Evolutionary conservation across 2,888 invertebrate species (phyloP).

Genomic region (Chirona hameri): DNA sequence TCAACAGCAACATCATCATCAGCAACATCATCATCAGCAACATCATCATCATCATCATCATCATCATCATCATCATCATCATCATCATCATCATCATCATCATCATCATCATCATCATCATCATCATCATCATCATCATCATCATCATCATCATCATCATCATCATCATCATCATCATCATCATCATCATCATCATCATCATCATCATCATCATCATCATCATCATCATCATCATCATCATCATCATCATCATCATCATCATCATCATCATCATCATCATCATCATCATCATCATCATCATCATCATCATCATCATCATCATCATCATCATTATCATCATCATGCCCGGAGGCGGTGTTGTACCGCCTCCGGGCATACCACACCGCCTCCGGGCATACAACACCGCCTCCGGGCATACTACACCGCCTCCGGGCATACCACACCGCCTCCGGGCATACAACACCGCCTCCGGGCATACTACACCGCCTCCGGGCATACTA

Average conservation of each 20-base stretch:
- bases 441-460: too few relatives aligned
- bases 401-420: too few relatives aligned
- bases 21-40: too few relatives aligned
- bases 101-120: slow-evolving; percentile 22
- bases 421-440: too few relatives aligned
- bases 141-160: slow-evolving; percentile 22
- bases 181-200: slow-evolving; percentile 22
- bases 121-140: slow-evolving; percentile 22
- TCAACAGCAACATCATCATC: too few relatives aligned
- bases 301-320: slow-evolving; percentile 22
- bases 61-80: slow-evolving; percentile 22
- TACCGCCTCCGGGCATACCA: too few relatives aligned
- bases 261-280: slow-evolving; percentile 22
- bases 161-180: slow-evolving; percentile 22
- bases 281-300: slow-evolving; percentile 22
- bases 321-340: slow-evolving; percentile 22
- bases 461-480: too few relatives aligned
- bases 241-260: slow-evolving; percentile 22
- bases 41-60: too few relatives aligned
- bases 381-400: too few relatives aligned
- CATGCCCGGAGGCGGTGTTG: too few relatives aligned
- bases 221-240: slow-evolving; percentile 22
- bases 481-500: too few relatives aligned
- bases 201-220: slow-evolving; percentile 22
- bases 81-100: slow-evolving; percentile 22